These are phyloP conservation scores for Penaeus monodon DNA, from an alignment of 2,888 invertebrate genomes.

Conservation along the genomic window DNA sequence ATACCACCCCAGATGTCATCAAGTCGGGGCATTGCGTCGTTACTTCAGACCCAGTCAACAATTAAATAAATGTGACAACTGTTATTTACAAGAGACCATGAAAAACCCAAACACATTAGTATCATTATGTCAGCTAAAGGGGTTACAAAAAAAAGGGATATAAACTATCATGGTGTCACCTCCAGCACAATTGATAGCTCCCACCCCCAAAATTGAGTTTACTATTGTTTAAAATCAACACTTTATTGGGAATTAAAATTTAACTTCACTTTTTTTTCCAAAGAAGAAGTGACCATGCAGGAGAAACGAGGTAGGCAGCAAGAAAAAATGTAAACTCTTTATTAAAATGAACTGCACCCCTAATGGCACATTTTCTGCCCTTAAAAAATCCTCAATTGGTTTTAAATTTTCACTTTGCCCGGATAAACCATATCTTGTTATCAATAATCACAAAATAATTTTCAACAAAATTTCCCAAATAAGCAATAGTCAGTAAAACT, in stretches of 20 bases:
- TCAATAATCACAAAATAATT: slow-evolving; percentile 57
- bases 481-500: slow-evolving; percentile 49
- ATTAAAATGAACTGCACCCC: slow-evolving; percentile 42
- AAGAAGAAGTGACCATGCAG: slow-evolving; percentile 30
- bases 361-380: slow-evolving; percentile 55
- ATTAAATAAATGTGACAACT: slow-evolving; percentile 36
- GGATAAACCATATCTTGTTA: slow-evolving; percentile 50
- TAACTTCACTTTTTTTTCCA: slow-evolving; percentile 11
- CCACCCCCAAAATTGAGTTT: slow-evolving; percentile 52
- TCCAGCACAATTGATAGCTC: slow-evolving; percentile 57
- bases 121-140: slow-evolving; percentile 41
- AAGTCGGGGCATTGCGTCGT: slow-evolving; percentile 26
- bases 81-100: slow-evolving; percentile 23
- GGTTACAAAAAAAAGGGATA: slow-evolving; percentile 27
- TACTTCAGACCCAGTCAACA: slow-evolving; percentile 30
- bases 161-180: slow-evolving; percentile 48
- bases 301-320: slow-evolving; percentile 35
- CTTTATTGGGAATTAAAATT: slow-evolving; percentile 17
- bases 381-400: slow-evolving; percentile 46
- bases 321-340: slow-evolving; percentile 38
- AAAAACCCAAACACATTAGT: slow-evolving; percentile 41
- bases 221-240: slow-evolving; percentile 40
- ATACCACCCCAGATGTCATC: neutral
- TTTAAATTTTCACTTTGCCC: slow-evolving; percentile 40
- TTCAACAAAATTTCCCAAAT: slow-evolving; percentile 52